Conservation (phyloP, 2,797 vertebrate genomes). For the Typhlichthys eigenmanni region DNA sequence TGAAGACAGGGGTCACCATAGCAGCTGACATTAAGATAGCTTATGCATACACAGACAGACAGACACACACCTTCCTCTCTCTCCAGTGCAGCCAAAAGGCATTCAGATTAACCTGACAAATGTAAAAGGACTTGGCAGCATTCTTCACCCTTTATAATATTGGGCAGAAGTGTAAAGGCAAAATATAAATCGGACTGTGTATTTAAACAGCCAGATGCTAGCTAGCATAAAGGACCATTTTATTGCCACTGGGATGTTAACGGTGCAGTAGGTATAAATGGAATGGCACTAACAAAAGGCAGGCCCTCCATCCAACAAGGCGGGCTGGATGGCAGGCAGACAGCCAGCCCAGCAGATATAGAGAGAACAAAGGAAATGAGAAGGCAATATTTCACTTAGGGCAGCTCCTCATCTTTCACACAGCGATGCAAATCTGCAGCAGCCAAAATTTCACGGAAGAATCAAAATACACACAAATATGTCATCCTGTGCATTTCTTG, state of each 20-base stretch:
- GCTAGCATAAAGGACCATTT: conserved; percentile 12
- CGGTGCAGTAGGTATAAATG: conserved; percentile 12
- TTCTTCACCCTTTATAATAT: not conserved
- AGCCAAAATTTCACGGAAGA: conserved; percentile 34
- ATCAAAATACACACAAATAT: conserved; percentile 15
- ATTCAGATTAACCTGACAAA: conserved; percentile 28
- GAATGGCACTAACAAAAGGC: conserved; percentile 32
- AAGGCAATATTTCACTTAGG: conserved; percentile 48
- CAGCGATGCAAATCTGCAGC: conserved; percentile 36
- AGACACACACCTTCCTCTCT: not conserved
- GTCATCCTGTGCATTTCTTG: conserved; percentile 33
- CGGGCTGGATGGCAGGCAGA: conserved; percentile 27
- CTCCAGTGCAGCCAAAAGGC: not conserved
- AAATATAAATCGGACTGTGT: not conserved
- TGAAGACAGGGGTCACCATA: conserved; percentile 61
- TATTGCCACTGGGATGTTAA: conserved; percentile 23
- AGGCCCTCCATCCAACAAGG: conserved; percentile 29
- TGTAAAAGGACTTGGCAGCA: not conserved
- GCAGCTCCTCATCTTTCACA: conserved; percentile 59
- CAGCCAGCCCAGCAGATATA: conserved; percentile 25
- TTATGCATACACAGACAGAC: not conserved
- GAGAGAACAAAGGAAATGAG: conserved; percentile 63
- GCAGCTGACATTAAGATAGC: conserved; percentile 31
- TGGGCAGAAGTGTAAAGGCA: too few species aligned
- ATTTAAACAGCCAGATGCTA: not conserved